Conservation (phyloP, 2,888 invertebrate genomes). For the Helleia helle region DNA sequence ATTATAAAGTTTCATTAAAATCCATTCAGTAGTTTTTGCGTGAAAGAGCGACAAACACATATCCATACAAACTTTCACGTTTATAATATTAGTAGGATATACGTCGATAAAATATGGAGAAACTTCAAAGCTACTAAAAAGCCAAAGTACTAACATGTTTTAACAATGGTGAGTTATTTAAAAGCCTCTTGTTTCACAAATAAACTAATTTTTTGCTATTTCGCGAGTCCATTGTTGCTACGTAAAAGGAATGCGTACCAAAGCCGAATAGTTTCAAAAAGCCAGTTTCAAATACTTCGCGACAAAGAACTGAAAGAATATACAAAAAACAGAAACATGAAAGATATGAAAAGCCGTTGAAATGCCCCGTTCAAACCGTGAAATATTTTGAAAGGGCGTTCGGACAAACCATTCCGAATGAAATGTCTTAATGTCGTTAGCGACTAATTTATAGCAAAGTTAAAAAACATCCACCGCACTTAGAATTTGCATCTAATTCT, state of each 20-base stretch:
- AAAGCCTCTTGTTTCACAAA: constrained; percentile 2
- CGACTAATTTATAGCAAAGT: constrained; percentile 1
- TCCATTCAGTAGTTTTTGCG: no score
- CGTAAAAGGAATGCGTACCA: constrained; percentile 3
- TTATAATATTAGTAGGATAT: no score
- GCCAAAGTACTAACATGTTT: no score
- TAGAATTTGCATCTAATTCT: constrained; percentile 3
- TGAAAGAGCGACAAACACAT: no score
- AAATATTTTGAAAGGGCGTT: constrained; percentile 2
- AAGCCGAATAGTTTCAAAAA: constrained; percentile 6
- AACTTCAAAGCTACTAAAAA: no score
- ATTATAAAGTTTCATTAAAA: no score
- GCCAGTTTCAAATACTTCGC: not conserved
- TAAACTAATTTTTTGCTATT: constrained; percentile 4
- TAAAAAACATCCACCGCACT: constrained; percentile 2
- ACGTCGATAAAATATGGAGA: no score
- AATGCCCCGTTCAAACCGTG: constrained; percentile 1
- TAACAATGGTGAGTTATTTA: no score
- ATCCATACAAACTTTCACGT: no score
- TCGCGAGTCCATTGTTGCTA: not conserved
- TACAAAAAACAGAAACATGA: not conserved
- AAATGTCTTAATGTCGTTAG: constrained; percentile 2
- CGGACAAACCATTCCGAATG: not conserved
- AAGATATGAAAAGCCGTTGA: constrained; percentile 5
- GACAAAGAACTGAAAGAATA: constrained; percentile 3